These are phyloP conservation scores for Datnioides undecimradiatus DNA, from an alignment of 2,113 vertebrate genomes.

Conservation along the genomic window DNA sequence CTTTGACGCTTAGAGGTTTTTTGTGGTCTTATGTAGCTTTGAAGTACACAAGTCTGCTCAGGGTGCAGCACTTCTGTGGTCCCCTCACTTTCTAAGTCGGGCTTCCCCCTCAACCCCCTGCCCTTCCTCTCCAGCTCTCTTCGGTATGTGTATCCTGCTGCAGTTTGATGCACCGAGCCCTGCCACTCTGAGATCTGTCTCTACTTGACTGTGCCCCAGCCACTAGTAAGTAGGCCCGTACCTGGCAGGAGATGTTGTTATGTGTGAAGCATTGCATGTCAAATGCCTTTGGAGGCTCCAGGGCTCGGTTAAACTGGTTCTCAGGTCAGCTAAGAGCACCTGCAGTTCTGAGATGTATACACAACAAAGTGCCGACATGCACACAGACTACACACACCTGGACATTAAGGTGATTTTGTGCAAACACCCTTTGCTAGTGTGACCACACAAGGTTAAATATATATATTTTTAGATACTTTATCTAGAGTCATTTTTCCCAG, in stretches of 20 bases:
- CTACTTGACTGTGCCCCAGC: constrained; percentile 44
- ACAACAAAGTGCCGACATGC: background rate
- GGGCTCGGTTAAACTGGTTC: constrained; percentile 40
- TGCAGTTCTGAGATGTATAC: background rate
- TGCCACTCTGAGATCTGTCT: constrained; percentile 28
- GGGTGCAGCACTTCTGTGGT: background rate
- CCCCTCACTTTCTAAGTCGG: background rate
- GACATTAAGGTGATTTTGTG: constrained; percentile 10
- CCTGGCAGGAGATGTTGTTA: constrained; percentile 35
- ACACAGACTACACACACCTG: background rate
- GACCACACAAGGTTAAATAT: constrained; percentile 8
- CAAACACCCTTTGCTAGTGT: background rate
- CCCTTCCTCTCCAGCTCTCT: background rate
- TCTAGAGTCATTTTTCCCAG: background rate
- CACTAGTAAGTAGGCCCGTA: constrained; percentile 24
- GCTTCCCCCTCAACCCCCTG: background rate
- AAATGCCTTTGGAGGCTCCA: constrained; percentile 21
- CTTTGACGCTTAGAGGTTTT: background rate
- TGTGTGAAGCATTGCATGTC: constrained; percentile 40
- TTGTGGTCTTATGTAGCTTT: background rate
- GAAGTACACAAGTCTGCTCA: constrained; percentile 20
- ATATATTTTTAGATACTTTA: background rate
- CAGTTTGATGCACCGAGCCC: constrained; percentile 6
- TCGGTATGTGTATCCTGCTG: background rate
- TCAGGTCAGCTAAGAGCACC: constrained; percentile 29